Conservation (phyloP, 1,140 invertebrate species). For the Macrocentrus cingulum region DNA sequence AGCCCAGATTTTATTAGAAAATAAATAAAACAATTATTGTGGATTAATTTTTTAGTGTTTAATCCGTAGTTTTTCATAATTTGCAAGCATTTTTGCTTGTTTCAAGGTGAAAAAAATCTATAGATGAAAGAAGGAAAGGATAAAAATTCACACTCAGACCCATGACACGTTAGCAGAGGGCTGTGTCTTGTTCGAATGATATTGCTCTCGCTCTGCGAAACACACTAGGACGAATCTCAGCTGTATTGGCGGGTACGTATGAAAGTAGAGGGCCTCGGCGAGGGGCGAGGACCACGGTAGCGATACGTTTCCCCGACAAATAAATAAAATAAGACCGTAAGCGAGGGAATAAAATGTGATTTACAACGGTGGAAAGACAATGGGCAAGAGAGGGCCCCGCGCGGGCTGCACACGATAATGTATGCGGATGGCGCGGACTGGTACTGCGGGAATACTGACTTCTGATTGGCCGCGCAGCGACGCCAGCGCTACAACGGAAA, state of each 20-base stretch:
- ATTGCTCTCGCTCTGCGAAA: neutral
- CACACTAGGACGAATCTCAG: neutral
- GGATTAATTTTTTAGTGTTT: no score
- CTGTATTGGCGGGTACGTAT: no score
- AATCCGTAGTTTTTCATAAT: no score
- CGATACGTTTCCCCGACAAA: constrained; percentile 57
- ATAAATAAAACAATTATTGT: no score
- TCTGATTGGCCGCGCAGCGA: constrained; percentile 56
- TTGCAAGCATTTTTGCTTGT: no score
- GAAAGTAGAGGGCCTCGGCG: no score
- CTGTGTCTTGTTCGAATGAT: no score
- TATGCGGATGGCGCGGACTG: constrained; percentile 59
- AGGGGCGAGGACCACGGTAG: constrained; percentile 47
- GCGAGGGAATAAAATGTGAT: constrained; percentile 60
- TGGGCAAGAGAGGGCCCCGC: constrained; percentile 45
- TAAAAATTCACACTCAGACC: no score
- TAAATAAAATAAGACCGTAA: constrained; percentile 57
- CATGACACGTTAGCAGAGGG: no score
- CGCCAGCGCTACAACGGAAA: constrained; percentile 59
- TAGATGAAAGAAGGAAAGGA: no score
- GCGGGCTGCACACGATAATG: constrained; percentile 50
- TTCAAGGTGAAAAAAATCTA: no score
- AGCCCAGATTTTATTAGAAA: no score
- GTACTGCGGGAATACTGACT: constrained; percentile 57
- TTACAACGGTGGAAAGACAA: constrained; percentile 60